Evolutionary conservation across 2,797 vertebrate species (phyloP), one percentile per base, ranked within the genome.

Genomic region (Fratercula arctica): DNA sequence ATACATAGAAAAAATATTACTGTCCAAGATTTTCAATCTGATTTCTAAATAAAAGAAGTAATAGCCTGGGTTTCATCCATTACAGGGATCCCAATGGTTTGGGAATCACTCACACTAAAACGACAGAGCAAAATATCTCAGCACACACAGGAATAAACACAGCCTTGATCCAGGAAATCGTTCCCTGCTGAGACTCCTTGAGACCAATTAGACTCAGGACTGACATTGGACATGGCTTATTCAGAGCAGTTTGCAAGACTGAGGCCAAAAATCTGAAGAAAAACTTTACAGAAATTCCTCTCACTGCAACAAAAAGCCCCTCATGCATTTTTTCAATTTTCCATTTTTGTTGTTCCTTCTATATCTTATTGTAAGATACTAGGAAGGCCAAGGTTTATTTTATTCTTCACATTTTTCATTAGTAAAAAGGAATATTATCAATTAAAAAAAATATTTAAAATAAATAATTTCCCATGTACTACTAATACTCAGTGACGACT

Each of bases 31-130:
- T n/a, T 84, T 68, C 50, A 48, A 79, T 81, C 51, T 86, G 59
- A 91, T 95, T 95, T 92, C 76, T 90, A 95, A 94, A 95, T 78
- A 94, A 84, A 96, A 91, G 45, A 81, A 84, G 76, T 76, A 95
- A 84, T 76, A 93, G 80, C n/a, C 35, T 76, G 59, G 73, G 56
- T 76, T 90, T 94, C 59, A 82, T 78, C 28, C 77, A 41, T 85
- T 86, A 84, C 29, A 84, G 39, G 61, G 94, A 85, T 76, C 54
- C 60, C 28, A 89, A 8, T 31, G 61, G 46, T 73, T 60, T 87
- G 46, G 25, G 60, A 94, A 85, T 88, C 85, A 73, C 29, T 84
- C 80, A 28, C 31, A 56, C 61, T 57, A 75, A 93, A 93, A 83
- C 0, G 25, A 85, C 64, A 61, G 64, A 74, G 48, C 17, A 92